Percentiles rank a stretch among this genome's conserved stretches.
Evolutionary conservation across 2,888 invertebrate species (phyloP).

Genomic region (Leuctra nigra): DNA sequence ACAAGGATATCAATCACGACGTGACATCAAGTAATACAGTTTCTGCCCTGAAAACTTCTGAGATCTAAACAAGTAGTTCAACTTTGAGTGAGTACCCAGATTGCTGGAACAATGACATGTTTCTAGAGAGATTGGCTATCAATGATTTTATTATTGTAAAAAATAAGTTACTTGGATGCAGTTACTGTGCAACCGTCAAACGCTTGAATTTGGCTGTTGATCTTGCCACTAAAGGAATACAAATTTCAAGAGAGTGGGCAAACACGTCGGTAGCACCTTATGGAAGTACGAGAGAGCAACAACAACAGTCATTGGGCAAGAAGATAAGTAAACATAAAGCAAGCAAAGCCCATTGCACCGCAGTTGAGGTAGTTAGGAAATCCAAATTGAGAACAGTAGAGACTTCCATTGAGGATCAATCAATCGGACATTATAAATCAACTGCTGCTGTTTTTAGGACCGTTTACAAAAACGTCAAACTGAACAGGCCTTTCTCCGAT

Average conservation of each 20-base stretch:
- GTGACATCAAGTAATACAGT: too few relatives aligned
- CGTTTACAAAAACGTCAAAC: not conserved
- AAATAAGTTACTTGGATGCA: not conserved
- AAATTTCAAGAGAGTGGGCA: not conserved
- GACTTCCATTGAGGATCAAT: not conserved
- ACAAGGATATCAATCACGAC: too few relatives aligned
- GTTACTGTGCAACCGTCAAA: not conserved
- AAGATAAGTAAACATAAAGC: not conserved
- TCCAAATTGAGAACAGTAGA: not conserved
- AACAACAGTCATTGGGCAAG: constrained; percentile 1
- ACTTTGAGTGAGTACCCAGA: not conserved
- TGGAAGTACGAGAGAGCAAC: not conserved
- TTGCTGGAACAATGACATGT: not conserved
- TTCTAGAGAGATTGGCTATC: not conserved
- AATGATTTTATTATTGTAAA: not conserved
- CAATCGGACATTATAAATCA: not conserved
- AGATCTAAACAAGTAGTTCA: too few relatives aligned
- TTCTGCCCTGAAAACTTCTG: too few relatives aligned
- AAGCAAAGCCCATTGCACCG: not conserved
- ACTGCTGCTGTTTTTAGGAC: not conserved
- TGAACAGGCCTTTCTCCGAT: not conserved
- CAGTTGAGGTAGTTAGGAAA: not conserved
- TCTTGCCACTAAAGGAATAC: not conserved
- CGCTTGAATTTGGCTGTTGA: not conserved
- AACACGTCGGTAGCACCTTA: not conserved